phyloP scores from a whole-genome alignment of 2,888 invertebrate genomes.

The Rhaphigaster nebulosa region DNA sequence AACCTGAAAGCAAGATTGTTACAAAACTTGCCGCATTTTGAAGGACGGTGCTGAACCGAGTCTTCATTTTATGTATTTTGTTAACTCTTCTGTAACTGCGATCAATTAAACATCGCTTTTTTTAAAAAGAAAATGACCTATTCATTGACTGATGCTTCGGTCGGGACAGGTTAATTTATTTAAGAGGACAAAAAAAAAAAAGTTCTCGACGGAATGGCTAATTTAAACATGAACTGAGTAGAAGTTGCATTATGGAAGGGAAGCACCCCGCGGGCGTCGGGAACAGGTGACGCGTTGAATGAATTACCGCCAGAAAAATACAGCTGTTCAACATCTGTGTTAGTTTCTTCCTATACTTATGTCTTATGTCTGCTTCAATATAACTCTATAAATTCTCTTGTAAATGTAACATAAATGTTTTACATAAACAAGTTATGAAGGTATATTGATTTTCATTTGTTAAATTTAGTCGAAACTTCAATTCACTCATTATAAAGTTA shows the following conservation, averaged over 20 bases:
- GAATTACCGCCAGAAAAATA: constrained; percentile 33
- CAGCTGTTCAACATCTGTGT: constrained; percentile 33
- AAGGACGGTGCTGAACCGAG: too few species aligned
- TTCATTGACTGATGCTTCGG: neutral
- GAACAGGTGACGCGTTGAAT: constrained; percentile 23
- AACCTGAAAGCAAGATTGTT: too few species aligned
- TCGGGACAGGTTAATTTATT: neutral
- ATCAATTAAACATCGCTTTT: neutral
- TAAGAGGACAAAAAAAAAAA: neutral
- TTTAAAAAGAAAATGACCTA: neutral
- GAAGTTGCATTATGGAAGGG: neutral
- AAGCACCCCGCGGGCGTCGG: neutral
- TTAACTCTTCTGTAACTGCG: too few species aligned
- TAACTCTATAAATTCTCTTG: neutral
- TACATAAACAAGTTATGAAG: neutral
- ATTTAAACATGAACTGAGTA: constrained; percentile 6
- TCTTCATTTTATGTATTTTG: too few species aligned
- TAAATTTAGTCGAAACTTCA: too few species aligned
- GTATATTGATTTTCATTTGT: too few species aligned
- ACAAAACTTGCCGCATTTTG: too few species aligned
- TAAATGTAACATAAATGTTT: neutral
- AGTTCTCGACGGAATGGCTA: neutral
- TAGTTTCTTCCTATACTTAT: neutral
- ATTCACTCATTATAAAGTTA: too few species aligned
- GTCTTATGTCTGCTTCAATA: neutral